Percentiles rank a stretch among this genome's conserved stretches.
These are phyloP conservation scores for Mimumesa dahlbomi DNA, from an alignment of 2,888 invertebrate genomes.

Conservation along the genomic window DNA sequence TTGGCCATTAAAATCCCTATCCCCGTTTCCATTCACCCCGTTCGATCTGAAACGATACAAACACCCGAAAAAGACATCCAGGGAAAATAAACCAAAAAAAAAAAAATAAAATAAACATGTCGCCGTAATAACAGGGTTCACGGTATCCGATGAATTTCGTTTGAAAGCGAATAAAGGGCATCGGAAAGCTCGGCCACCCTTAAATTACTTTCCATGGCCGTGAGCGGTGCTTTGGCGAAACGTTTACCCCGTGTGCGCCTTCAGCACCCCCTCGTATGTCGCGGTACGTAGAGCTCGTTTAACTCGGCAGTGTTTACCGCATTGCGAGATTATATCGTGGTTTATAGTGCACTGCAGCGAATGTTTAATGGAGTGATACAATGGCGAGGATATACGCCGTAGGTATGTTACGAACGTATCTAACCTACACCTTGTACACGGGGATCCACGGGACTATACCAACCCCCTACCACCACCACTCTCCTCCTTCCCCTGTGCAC, in stretches of 20 bases:
- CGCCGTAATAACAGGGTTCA: no score
- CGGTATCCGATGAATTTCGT: no score
- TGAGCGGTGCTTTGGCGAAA: slow-evolving; percentile 34
- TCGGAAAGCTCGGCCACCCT: slow-evolving; percentile 4
- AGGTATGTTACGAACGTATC: slow-evolving; percentile 31
- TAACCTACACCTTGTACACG: slow-evolving; percentile 32
- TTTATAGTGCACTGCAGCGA: slow-evolving; percentile 75
- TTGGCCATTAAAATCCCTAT: no score
- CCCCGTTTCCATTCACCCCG: no score
- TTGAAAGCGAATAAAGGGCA: background rate
- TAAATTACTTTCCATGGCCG: slow-evolving; percentile 50
- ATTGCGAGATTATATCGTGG: slow-evolving; percentile 77
- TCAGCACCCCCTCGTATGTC: slow-evolving; percentile 22
- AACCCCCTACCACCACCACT: background rate
- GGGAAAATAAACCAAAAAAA: no score
- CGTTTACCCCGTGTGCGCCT: slow-evolving; percentile 32
- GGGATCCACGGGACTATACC: no score
- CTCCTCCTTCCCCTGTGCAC: background rate
- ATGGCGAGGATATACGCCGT: slow-evolving; percentile 61
- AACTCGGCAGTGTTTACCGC: slow-evolving; percentile 77
- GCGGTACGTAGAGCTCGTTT: slow-evolving; percentile 33
- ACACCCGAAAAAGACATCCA: no score
- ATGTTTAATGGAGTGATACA: slow-evolving; percentile 78
- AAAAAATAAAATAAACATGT: no score
- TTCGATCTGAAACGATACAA: no score